Conservation (phyloP, 2,797 vertebrate species). For the Mormyrops boulengeri region DNA sequence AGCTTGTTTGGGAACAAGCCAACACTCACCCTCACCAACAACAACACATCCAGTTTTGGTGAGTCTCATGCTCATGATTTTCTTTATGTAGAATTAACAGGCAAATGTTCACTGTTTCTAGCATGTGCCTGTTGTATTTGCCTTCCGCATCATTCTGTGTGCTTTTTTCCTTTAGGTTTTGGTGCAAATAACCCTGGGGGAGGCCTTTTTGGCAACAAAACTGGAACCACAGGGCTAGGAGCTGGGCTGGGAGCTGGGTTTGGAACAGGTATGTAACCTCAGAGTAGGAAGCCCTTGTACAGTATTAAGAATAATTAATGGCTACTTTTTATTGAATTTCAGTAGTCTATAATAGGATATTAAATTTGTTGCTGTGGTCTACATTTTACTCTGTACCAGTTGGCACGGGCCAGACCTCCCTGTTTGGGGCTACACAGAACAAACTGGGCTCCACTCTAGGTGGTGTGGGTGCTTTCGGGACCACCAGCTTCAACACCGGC, state of each 20-base stretch:
- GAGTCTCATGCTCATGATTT: slow-evolving; percentile 28
- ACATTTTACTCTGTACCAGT: slow-evolving; percentile 56
- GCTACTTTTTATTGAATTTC: background rate
- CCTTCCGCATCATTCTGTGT: background rate
- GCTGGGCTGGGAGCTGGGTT: slow-evolving; percentile 79
- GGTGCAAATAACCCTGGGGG: slow-evolving; percentile 68
- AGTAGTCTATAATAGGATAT: background rate
- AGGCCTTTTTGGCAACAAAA: slow-evolving; percentile 83
- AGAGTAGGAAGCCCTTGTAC: background rate
- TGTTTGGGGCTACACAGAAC: slow-evolving; percentile 85
- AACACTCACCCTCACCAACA: slow-evolving; percentile 62
- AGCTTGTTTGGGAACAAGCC: slow-evolving; percentile 84
- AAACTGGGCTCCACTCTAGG: slow-evolving; percentile 77
- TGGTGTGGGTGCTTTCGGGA: slow-evolving; percentile 76
- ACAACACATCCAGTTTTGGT: slow-evolving; percentile 69
- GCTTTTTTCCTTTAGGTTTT: slow-evolving; percentile 63
- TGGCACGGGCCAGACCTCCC: slow-evolving; percentile 71
- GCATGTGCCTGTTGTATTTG: background rate
- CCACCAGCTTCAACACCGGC: slow-evolving; percentile 72
- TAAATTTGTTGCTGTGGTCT: slow-evolving; percentile 8
- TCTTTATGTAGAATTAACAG: background rate
- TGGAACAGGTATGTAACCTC: slow-evolving; percentile 72
- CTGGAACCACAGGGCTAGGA: slow-evolving; percentile 75
- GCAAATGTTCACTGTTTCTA: background rate
- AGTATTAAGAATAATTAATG: background rate